Evolutionary conservation across 2,888 invertebrate species (phyloP), one percentile per base, ranked within the genome.

Genomic region (Tetanocera ferruginea): DNA sequence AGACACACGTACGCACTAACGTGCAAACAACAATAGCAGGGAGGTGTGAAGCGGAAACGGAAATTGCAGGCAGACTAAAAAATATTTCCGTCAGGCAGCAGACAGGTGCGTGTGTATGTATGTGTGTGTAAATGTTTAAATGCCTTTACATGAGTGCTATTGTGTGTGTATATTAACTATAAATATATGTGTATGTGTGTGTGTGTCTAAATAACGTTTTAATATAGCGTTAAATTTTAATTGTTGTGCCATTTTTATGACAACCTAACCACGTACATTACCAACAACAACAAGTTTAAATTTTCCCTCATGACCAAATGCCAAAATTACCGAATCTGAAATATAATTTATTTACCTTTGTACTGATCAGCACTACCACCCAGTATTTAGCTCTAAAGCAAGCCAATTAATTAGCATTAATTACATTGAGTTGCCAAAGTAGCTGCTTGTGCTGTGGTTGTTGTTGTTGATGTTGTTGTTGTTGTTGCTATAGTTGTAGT

Each of bases 41-140:
- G 76, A 74, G 57, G 69, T 77, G 76, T 74, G 57, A 62, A 57
- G 49, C 37, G 60, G 73, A 66, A 69, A 25, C 57, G 72, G 72
- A 72, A 72, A 43, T 37, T 37, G 43, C 57, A 57, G 60, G 72
- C 31, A 57, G 19, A 34, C 57, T 57, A 72, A 72, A 43, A 37
- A 37, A 34, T 37, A n/a, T 37, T 72, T 72, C 43, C 67, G 67
- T 34, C 37, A 31, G 37, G 60, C 11, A 62, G 14, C 19, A 55
- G 37, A 37, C 23, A 19, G 9, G 19, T 78, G 69, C 31, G 43
- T 55, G 60, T 75, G 52, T 28, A 11, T 17, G 70, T 37, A 19
- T 71, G 52, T 51, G 51, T 23, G 25, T 57, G 34, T 25, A 31
- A 62, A 14, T 64, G 55, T 66, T 23, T 67, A 55, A 51, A 14